Evolutionary conservation across 2,113 vertebrate genomes (phyloP), one percentile per base, ranked within the genome.

Genomic region (Thermophis baileyi): DNA sequence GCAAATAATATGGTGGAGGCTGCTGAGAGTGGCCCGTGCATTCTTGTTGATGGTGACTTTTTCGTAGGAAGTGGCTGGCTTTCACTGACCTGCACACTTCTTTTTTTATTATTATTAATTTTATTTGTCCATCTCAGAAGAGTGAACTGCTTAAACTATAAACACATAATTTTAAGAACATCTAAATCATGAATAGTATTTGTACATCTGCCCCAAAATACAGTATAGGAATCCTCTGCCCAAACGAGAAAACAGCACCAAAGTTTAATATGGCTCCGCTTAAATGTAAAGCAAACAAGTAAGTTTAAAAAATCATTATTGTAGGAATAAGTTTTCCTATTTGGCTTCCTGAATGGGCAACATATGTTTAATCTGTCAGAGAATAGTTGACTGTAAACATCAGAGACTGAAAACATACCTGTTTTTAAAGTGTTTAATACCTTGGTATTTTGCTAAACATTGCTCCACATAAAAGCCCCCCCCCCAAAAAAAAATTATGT

Each of bases 1-100:
- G 94, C 98, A 94, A 74, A 99, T 99, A 96, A 99, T 98, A 97
- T 99, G 98, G 88, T 98, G 97, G 95, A 99, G 94, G 95, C 98
- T 99, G 97, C 96, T 98, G 60, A 99, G 98, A 0, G 98, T 99
- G 92, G 98, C 98, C 3, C 98, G 98, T 0, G 98, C 98, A 24
- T 99, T 99, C 98, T 99, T 99, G 97, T 99, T 99, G 97, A 99
- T 98, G 51, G 98, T 98, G 94, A 98, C 98, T 94, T 98, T 98
- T 93, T 98, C 98, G 0, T 98, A 99, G 3, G 98, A 98, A 22
- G 91, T 97, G 22, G 93, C 98, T 8, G 98, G 98, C 94, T 99
- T 99, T 88, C 98, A 97, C 95, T 98, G 98, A 93, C 98, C 98
- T 99, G 50, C 98, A 47, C 47, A 4, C 47, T 6, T n/a, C n/a